Conservation (phyloP, 2,113 vertebrate genomes). For the Zosterops borbonicus region DNA sequence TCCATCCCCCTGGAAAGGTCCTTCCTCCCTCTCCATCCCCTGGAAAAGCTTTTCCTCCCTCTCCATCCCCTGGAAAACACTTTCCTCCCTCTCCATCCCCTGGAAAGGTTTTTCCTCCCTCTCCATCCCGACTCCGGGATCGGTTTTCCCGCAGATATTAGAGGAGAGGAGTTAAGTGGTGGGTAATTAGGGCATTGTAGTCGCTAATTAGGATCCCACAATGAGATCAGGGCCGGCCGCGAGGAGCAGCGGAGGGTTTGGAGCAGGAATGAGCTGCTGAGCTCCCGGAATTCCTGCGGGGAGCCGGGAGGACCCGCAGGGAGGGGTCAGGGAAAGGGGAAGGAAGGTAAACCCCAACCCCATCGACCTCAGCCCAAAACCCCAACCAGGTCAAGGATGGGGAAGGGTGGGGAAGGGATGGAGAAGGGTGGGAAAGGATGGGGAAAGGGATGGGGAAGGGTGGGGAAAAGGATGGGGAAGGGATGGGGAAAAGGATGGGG, state of each 20-base stretch:
- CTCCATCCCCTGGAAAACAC: too few relatives aligned
- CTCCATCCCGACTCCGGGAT: not conserved
- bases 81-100: too few relatives aligned
- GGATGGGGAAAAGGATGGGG: too few relatives aligned
- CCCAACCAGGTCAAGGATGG: too few relatives aligned
- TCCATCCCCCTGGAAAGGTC: too few relatives aligned
- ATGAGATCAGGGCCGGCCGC: conserved; percentile 57
- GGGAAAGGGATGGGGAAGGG: too few relatives aligned
- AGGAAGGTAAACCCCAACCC: not conserved
- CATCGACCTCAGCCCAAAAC: not conserved
- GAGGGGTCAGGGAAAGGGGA: not conserved
- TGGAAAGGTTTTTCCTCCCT: too few relatives aligned
- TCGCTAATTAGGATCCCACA: conserved; percentile 74
- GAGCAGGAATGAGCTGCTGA: not conserved
- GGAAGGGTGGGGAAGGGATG: too few relatives aligned
- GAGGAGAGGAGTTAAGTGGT: conserved; percentile 66
- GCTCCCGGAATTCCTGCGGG: not conserved
- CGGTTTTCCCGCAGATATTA: conserved; percentile 27
- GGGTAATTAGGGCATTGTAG: conserved; percentile 71
- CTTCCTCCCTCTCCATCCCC: too few relatives aligned
- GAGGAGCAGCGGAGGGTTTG: conserved; percentile 12
- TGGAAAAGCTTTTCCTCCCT: too few relatives aligned
- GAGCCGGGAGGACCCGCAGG: not conserved
- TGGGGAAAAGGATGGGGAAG: too few relatives aligned
- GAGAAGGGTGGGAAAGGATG: too few relatives aligned